A percentile compares a stretch with the other conserved stretches of the same genome.
These are phyloP conservation scores for Carpatolechia fugitivella DNA, from an alignment of 2,888 invertebrate species.

Conservation along the genomic window DNA sequence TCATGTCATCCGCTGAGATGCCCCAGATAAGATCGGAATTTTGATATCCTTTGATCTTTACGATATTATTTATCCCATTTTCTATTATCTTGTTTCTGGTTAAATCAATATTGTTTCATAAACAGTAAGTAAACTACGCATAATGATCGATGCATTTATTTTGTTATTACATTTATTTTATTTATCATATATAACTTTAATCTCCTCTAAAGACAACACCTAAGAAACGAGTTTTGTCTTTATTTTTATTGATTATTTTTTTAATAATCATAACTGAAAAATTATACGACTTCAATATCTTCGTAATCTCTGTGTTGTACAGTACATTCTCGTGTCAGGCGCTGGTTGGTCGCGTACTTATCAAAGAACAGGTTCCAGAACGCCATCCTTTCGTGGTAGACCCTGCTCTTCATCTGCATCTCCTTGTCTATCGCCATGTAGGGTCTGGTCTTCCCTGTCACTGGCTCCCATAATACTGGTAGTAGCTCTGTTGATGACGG, in stretches of 20 bases:
- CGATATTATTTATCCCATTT: not conserved
- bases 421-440: constrained; percentile 22
- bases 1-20: constrained; percentile 42
- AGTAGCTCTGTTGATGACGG: constrained; percentile 18
- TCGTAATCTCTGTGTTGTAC: not conserved
- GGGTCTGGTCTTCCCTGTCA: constrained; percentile 11
- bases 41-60: not conserved
- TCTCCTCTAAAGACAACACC: too few species aligned
- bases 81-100: too few species aligned
- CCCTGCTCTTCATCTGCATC: constrained; percentile 13
- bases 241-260: too few species aligned
- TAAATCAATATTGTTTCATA: too few species aligned
- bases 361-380: constrained; percentile 26
- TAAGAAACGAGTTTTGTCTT: too few species aligned
- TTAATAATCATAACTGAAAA: too few species aligned
- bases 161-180: too few species aligned
- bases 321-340: not conserved
- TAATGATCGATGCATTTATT: too few species aligned
- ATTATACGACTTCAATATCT: not conserved
- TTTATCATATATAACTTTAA: too few species aligned
- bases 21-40: constrained; percentile 28
- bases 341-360: constrained; percentile 6
- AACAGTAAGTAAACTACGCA: too few species aligned
- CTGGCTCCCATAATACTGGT: constrained; percentile 24
- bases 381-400: constrained; percentile 21